Conservation (phyloP, 37 sponge, comb jelly and placozoan genomes). For the Bolinopsis microptera region DNA sequence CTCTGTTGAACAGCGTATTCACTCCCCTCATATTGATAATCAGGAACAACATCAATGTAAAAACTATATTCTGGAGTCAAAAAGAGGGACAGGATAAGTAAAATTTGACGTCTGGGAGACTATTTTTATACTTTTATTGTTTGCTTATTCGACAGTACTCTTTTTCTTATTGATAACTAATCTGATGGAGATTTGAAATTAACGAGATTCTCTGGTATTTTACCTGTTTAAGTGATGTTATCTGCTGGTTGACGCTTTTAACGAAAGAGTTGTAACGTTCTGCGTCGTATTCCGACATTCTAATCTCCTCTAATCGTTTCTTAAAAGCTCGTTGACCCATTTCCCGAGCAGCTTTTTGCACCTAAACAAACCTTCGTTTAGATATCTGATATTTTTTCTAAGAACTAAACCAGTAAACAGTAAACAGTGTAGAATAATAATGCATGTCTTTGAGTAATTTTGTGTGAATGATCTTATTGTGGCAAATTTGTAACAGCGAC, state of each 20-base stretch:
- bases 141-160: too few relatives aligned
- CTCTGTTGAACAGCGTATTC: not conserved
- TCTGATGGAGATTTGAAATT: too few relatives aligned
- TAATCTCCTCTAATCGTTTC: constrained; percentile 83
- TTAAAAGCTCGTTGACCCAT: constrained; percentile 81
- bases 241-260: constrained; percentile 72
- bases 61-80: not conserved
- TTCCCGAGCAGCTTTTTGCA: constrained; percentile 82
- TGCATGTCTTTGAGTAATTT: too few relatives aligned
- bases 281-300: constrained; percentile 88
- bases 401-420: not conserved
- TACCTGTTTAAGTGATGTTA: constrained; percentile 71
- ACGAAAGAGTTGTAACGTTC: constrained; percentile 72
- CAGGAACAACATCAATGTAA: constrained; percentile 6
- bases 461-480: too few relatives aligned
- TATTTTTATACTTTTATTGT: too few relatives aligned
- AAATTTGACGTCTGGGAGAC: too few relatives aligned
- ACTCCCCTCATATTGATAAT: not conserved
- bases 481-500: too few relatives aligned
- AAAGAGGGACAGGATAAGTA: too few relatives aligned
- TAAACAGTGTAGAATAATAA: too few relatives aligned
- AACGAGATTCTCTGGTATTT: not conserved
- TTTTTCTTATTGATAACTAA: not conserved
- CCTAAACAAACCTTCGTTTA: too few relatives aligned
- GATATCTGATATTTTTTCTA: not conserved